Evolutionary conservation across 1,140 invertebrate species (phyloP).

Genomic region (Aphelenchoides fujianensis): DNA sequence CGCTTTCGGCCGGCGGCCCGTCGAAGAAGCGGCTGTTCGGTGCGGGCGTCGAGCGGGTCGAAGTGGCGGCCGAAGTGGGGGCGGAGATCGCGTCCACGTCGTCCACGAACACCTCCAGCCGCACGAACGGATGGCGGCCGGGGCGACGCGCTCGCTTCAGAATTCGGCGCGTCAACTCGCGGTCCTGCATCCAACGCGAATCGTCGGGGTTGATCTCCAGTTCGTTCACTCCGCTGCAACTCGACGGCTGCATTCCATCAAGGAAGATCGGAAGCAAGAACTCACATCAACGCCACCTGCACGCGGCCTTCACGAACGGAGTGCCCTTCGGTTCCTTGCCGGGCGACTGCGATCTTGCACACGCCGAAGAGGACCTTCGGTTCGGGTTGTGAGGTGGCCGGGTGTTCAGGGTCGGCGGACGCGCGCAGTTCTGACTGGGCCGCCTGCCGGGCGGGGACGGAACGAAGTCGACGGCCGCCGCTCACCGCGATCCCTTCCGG

Average conservation of each 20-base stretch:
- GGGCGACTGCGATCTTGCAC: not conserved
- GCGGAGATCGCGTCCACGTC: not conserved
- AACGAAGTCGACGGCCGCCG: not conserved
- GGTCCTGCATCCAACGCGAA: not conserved
- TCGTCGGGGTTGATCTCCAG: not conserved
- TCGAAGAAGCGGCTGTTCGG: not conserved
- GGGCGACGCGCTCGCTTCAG: not conserved
- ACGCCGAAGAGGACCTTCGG: not conserved
- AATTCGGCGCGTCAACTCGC: conserved; percentile 1
- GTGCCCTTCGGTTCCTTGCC: not conserved
- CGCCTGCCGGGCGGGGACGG: not conserved
- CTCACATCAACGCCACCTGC: conserved; percentile 4
- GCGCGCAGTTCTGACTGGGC: not conserved
- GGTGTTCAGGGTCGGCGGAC: not conserved
- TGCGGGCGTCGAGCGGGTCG: not conserved
- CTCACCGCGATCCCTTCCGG: conserved; percentile 9
- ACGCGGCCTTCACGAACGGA: not conserved
- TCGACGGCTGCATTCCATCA: no score
- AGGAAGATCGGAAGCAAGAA: not conserved
- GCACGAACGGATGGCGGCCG: not conserved
- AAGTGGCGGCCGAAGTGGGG: not conserved
- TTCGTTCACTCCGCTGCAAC: not conserved
- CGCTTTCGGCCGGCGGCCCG: not conserved
- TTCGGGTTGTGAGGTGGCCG: conserved; percentile 10
- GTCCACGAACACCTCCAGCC: not conserved